Evolutionary conservation across 2,797 vertebrate species (phyloP), one percentile per base, ranked within the genome.

Genomic region (Coregonus suidteri): DNA sequence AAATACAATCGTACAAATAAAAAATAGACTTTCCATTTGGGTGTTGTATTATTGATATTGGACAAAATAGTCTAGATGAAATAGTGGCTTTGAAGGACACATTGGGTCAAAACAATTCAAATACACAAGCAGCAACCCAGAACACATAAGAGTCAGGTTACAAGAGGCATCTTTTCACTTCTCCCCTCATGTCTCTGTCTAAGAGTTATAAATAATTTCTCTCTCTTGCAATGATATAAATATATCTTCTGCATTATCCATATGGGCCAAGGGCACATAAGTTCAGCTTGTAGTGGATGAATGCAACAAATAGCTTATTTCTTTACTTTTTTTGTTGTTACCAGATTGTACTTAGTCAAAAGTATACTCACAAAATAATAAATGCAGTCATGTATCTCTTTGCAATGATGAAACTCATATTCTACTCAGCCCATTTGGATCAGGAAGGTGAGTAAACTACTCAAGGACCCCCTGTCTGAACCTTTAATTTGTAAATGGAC

Each of bases 11-110:
- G 69, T 70, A 76, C 77, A 76, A 75, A 82, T 83, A 51, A 83
- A 64, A 88, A 91, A 88, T 85, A 87, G 80, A 79, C 13, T 3
- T 88, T 89, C 90, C 88, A 89, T 91, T 93, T 93, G 88, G 64
- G 77, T 75, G 80, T 88, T 94, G 75, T 86, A 92, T 90, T 88
- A 91, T 90, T 92, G 66, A 92, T 92, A 75, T 74, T 81, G 35
- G 62, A 76, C 76, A 82, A 72, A 73, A 79, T 78, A 90, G 88
- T 82, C 67, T 51, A 59, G 53, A 68, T 71, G 82, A 68, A 83
- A 82, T 71, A 82, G 81, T 81, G 77, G 66, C 82, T 73, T 56
- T 79, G 67, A 66, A 75, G 65, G 77, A 83, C 53, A 64, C 51
- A 75, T 80, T 77, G 75, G 79, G 76, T 81, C 62, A 69, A 13